Base-by-base conservation (phyloP, 2,797 vertebrate genomes). In the Dendrocincla fuliginosa region DNA sequence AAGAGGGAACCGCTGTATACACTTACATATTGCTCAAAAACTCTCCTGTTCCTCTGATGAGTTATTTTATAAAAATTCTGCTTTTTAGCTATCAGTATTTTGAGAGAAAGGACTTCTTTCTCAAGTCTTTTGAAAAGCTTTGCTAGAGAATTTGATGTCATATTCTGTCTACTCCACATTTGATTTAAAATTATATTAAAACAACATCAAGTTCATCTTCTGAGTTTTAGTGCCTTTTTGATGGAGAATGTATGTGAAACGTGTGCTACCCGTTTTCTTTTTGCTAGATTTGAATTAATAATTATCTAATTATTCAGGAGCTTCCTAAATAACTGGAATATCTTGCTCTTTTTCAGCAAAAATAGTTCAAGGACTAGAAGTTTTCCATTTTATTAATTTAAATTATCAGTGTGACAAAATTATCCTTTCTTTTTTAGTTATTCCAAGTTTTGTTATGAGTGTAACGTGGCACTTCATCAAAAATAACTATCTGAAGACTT, bases 311-410 rank as follows among this genome's bases (percentile, higher is more conserved):
- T 81, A 74, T 78, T 63, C 18, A 49, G 19, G 10, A 44, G 0
- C 24, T 69, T 76, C 56, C 42, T 6, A 27, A 70, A 42, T 25
- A 41, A 65, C 47, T 39, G 22, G 13, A 65, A 71, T 57, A 57
- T 42, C 11, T 64, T 89, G 14, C 4, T 5, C 14, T 69, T 87
- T 94, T 44, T 39, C 25, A 28, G 11, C 6, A 88, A 44, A 5
- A 22, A 16, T 42, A 61, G 24, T 53, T 84, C 41, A 76, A 19
- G 57, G 44, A 55, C 28, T 61, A 69, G 13, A 32, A 68, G 2
- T 70, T 90, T 79, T 82, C 32, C 11, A 78, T 33, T 69, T 73
- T 47, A 73, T 87, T 76, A 68, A 89, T 84, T 93, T 49, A 84
- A 79, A 57, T 60, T 52, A 57, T 68, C 27, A 63, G 55, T 30